These are phyloP conservation scores for Malurus melanocephalus DNA, from an alignment of 2,113 vertebrate genomes.

Conservation along the genomic window DNA sequence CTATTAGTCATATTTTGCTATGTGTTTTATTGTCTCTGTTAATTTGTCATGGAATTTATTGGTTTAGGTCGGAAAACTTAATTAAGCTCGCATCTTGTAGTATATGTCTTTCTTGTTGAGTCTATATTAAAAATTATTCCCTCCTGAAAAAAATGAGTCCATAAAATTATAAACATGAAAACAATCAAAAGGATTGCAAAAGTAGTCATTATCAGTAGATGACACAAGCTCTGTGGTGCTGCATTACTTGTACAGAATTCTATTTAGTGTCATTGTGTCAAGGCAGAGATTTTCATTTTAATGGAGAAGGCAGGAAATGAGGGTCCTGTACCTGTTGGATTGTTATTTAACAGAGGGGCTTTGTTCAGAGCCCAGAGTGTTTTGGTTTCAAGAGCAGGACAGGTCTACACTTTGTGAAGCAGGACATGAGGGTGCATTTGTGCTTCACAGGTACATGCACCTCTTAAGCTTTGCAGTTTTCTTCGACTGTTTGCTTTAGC, in stretches of 20 bases:
- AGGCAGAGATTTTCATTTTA: conserved; percentile 10
- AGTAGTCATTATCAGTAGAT: background rate
- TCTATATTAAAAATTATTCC: background rate
- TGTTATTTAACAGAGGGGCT: background rate
- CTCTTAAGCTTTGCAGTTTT: background rate
- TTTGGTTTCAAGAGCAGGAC: background rate
- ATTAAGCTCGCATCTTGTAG: background rate
- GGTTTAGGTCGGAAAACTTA: background rate
- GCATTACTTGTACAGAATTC: background rate
- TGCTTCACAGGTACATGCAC: background rate
- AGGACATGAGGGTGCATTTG: background rate
- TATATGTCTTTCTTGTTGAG: background rate
- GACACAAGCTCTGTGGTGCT: background rate
- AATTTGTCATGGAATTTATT: background rate
- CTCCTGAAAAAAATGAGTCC: background rate
- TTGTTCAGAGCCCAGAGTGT: background rate
- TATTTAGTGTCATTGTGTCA: background rate
- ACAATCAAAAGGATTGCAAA: background rate
- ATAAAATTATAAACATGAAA: background rate
- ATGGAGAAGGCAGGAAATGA: background rate
- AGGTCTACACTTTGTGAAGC: background rate
- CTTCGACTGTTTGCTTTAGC: background rate
- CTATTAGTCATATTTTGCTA: background rate
- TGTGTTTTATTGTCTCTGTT: background rate
- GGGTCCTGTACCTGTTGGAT: background rate